These are phyloP conservation scores for Pocillopora meandrina DNA, from an alignment of 92 coral and sea anemone genomes.

Conservation along the genomic window DNA sequence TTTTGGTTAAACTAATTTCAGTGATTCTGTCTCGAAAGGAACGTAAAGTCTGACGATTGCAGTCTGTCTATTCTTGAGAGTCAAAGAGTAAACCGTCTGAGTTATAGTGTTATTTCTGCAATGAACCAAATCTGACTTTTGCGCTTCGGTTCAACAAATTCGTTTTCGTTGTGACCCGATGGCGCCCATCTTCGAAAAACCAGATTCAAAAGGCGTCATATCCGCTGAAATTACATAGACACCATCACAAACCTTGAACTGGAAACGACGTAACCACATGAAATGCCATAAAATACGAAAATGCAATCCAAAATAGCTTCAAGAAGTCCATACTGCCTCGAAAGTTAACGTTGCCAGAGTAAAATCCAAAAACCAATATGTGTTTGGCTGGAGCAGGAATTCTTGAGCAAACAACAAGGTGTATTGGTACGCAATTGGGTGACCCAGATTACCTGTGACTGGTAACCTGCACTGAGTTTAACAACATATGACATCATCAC, in stretches of 20 bases:
- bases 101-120: not conserved
- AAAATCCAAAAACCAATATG: not conserved
- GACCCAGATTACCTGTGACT: conserved; percentile 35
- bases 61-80: not conserved
- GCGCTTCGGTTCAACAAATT: not conserved
- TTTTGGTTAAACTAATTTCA: no score
- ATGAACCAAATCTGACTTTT: conserved; percentile 11
- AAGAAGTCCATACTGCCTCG: conserved; percentile 17
- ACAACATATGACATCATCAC: conserved; percentile 15
- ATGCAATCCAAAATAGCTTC: conserved; percentile 12
- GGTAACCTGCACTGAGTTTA: conserved; percentile 10
- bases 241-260: conserved; percentile 25
- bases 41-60: not conserved
- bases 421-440: conserved; percentile 37
- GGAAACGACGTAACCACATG: conserved; percentile 2
- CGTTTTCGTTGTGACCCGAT: conserved; percentile 17
- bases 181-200: conserved; percentile 1
- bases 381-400: not conserved
- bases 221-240: not conserved
- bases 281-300: conserved; percentile 11
- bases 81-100: not conserved
- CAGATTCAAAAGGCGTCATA: not conserved
- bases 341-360: not conserved
- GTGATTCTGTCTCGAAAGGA: not conserved
- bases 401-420: conserved; percentile 38